A percentile compares a stretch with the other conserved stretches of the same genome.
These are phyloP conservation scores for Staurois parvus DNA, from an alignment of 2,797 vertebrate species.

Conservation along the genomic window DNA sequence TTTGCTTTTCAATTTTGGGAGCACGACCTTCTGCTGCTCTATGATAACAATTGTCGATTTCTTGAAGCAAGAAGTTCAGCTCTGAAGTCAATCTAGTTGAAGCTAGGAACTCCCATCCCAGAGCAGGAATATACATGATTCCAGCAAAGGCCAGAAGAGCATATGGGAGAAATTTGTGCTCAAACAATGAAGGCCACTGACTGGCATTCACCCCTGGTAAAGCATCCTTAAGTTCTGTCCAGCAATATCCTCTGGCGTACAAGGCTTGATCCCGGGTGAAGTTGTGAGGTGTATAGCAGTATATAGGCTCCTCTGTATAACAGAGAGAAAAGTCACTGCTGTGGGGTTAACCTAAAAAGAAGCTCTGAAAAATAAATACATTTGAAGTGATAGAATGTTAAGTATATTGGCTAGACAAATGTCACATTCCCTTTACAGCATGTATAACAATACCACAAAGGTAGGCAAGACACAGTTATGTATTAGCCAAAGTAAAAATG, in stretches of 20 bases:
- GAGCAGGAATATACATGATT: conserved; percentile 96
- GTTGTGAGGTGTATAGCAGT: conserved; percentile 99
- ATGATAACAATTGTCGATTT: conserved; percentile 99
- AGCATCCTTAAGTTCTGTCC: conserved; percentile 98
- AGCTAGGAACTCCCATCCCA: conserved; percentile 97
- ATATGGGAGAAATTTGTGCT: conserved; percentile 98
- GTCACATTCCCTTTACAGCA: background rate
- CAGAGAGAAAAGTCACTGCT: conserved; percentile 81
- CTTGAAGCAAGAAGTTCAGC: conserved; percentile 98
- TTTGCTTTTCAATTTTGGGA: conserved; percentile 99
- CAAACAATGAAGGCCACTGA: conserved; percentile 93
- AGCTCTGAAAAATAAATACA: conserved; percentile 78
- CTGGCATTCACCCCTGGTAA: conserved; percentile 87
- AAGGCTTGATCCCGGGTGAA: conserved; percentile 99
- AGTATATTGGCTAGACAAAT: conserved; percentile 49
- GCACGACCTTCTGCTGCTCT: conserved; percentile 95
- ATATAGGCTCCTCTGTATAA: conserved; percentile 97
- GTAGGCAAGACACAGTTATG: background rate
- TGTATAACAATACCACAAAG: background rate
- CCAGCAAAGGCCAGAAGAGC: conserved; percentile 96
- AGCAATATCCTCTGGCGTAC: conserved; percentile 98
- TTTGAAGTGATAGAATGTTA: conserved; percentile 69
- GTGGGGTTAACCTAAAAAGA: conserved; percentile 78
- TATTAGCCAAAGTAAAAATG: too few relatives aligned
- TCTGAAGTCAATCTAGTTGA: conserved; percentile 98